Evolutionary conservation across 1,140 invertebrate species (phyloP).

Genomic region (Aphis craccivora): DNA sequence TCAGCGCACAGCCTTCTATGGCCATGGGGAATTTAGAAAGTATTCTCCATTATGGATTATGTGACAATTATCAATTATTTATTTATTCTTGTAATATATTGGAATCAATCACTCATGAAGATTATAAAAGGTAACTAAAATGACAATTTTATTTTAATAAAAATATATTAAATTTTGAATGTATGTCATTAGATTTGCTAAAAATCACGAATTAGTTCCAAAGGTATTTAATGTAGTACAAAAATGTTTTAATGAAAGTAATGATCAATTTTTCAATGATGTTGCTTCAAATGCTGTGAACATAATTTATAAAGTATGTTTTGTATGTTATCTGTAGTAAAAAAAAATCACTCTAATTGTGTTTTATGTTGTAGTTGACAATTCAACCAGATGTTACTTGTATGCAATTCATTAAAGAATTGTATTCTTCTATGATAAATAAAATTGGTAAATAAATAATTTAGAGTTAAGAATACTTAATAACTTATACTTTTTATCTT

Average conservation of each 20-base stretch:
- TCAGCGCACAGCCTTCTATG: slow-evolving; percentile 62
- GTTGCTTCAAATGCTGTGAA: slow-evolving; percentile 66
- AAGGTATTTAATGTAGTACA: slow-evolving; percentile 66
- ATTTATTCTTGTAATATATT: slow-evolving; percentile 71
- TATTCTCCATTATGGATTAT: slow-evolving; percentile 69
- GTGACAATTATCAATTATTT: slow-evolving; percentile 68
- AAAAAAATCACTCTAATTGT: neutral
- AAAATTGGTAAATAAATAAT: neutral
- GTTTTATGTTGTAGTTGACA: slow-evolving; percentile 35
- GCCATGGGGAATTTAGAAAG: slow-evolving; percentile 70
- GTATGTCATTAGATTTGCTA: slow-evolving; percentile 63
- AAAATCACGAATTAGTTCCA: slow-evolving; percentile 69
- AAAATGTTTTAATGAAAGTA: slow-evolving; percentile 64
- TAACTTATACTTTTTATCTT: neutral
- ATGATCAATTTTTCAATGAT: slow-evolving; percentile 68
- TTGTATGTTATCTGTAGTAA: neutral
- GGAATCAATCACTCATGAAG: slow-evolving; percentile 65
- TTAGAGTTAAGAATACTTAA: neutral
- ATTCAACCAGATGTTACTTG: slow-evolving; percentile 26
- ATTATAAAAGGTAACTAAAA: slow-evolving; percentile 28
- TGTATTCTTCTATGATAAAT: neutral
- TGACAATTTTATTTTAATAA: neutral
- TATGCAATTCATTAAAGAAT: neutral
- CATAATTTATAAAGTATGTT: slow-evolving; percentile 60
- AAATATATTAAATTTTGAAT: neutral